Percentiles rank a stretch among this genome's conserved stretches.
These are phyloP conservation scores for Latrodectus elegans DNA, from an alignment of 2,888 invertebrate species.

Conservation along the genomic window DNA sequence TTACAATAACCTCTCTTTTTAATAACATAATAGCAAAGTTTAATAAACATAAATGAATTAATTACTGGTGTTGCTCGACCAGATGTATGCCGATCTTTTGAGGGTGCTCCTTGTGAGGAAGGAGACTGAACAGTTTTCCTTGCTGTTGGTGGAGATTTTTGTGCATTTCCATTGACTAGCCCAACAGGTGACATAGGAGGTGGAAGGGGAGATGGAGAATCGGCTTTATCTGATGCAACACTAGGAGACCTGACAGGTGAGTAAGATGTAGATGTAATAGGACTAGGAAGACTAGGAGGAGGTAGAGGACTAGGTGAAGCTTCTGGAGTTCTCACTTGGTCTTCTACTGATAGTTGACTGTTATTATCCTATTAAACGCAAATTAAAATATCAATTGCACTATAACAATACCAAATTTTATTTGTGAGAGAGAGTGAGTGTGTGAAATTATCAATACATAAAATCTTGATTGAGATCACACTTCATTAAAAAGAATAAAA, in stretches of 20 bases:
- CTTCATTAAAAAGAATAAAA: too few species aligned
- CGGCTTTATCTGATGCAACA: constrained; percentile 71
- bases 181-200: constrained; percentile 67
- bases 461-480: too few species aligned
- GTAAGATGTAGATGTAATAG: constrained; percentile 61
- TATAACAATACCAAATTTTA: neutral
- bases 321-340: constrained; percentile 61
- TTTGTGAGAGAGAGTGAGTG: too few species aligned
- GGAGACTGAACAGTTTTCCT: constrained; percentile 50
- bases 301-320: constrained; percentile 70
- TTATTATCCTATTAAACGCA: constrained; percentile 36
- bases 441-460: too few species aligned
- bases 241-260: constrained; percentile 48
- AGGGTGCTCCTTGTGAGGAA: constrained; percentile 42
- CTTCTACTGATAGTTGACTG: constrained; percentile 53
- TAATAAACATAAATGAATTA: neutral
- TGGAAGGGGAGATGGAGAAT: constrained; percentile 77
- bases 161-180: constrained; percentile 62
- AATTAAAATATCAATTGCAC: neutral
- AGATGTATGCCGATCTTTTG: constrained; percentile 46
- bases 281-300: constrained; percentile 67
- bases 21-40: too few species aligned
- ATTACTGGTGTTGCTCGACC: constrained; percentile 57
- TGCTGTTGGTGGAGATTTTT: constrained; percentile 36
- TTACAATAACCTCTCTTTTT: too few species aligned